phyloP scores from a whole-genome alignment of 1,140 invertebrate genomes.

The Drosophila ambigua region DNA sequence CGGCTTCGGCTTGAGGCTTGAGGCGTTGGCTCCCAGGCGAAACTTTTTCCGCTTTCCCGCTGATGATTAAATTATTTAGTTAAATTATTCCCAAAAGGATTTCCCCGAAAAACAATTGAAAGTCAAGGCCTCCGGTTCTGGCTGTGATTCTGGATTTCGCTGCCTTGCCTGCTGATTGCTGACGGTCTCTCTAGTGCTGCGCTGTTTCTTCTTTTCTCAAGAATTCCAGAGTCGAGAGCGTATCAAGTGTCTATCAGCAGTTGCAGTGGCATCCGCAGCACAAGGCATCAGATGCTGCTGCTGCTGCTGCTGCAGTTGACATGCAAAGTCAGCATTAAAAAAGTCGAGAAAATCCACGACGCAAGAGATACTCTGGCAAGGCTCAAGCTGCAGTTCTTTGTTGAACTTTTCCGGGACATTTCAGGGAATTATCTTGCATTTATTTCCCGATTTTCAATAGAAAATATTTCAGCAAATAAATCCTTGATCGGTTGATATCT shows the following conservation, averaged over 20 bases:
- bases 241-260: constrained; percentile 27
- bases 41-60: constrained; percentile 30
- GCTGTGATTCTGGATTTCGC: background rate
- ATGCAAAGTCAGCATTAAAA: constrained; percentile 64
- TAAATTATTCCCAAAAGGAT: constrained; percentile 15
- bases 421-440: too few species aligned
- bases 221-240: constrained; percentile 1
- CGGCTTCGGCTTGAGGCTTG: background rate
- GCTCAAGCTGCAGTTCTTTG: too few species aligned
- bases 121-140: constrained; percentile 33
- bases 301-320: constrained; percentile 41
- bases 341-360: constrained; percentile 11
- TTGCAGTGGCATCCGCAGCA: constrained; percentile 3
- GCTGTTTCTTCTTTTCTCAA: constrained; percentile 23
- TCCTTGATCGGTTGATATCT: too few species aligned
- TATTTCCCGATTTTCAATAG: too few species aligned
- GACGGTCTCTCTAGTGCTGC: constrained; percentile 2
- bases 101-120: constrained; percentile 40
- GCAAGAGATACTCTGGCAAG: too few species aligned
- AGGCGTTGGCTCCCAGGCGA: constrained; percentile 6
- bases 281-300: constrained; percentile 29
- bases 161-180: background rate
- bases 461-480: too few species aligned
- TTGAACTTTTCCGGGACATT: too few species aligned
- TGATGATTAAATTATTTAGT: constrained; percentile 38